Percentiles rank a stretch among this genome's conserved stretches.
Evolutionary conservation across 2,888 invertebrate species (phyloP).

Genomic region (Fabriciana adippe): DNA sequence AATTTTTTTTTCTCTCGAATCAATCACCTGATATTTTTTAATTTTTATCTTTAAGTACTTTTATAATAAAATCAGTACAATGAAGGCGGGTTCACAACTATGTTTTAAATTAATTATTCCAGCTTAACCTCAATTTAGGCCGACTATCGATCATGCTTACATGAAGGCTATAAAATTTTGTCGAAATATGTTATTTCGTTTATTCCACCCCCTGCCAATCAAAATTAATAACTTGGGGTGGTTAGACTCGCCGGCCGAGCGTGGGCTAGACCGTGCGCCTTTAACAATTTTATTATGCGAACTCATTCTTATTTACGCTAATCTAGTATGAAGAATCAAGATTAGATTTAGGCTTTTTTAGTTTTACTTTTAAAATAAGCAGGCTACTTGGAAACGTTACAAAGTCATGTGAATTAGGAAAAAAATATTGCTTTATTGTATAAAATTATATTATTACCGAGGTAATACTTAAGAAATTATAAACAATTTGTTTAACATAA

Average conservation of each 20-base stretch:
- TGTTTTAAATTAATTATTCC: background rate
- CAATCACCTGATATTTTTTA: too few relatives aligned
- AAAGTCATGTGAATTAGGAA: too few relatives aligned
- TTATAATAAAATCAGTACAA: too few relatives aligned
- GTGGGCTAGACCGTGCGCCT: background rate
- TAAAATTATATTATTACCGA: too few relatives aligned
- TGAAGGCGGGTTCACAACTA: background rate
- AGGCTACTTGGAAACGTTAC: too few relatives aligned
- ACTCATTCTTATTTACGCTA: background rate
- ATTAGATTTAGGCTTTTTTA: background rate
- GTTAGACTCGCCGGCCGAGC: background rate
- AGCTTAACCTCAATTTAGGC: background rate
- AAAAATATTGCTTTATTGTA: too few relatives aligned
- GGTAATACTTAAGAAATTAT: too few relatives aligned
- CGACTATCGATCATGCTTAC: slow-evolving; percentile 4
- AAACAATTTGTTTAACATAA: too few relatives aligned
- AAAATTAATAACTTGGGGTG: slow-evolving; percentile 20
- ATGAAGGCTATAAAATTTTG: slow-evolving; percentile 16
- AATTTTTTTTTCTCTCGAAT: too few relatives aligned
- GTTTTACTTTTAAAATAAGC: too few relatives aligned
- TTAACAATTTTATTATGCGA: slow-evolving; percentile 13
- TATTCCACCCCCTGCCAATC: slow-evolving; percentile 10
- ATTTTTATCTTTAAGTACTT: too few relatives aligned
- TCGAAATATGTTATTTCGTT: slow-evolving; percentile 15
- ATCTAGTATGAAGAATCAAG: slow-evolving; percentile 1